Conservation (phyloP, 1,140 invertebrate species). For the Eciton burchellii region DNA sequence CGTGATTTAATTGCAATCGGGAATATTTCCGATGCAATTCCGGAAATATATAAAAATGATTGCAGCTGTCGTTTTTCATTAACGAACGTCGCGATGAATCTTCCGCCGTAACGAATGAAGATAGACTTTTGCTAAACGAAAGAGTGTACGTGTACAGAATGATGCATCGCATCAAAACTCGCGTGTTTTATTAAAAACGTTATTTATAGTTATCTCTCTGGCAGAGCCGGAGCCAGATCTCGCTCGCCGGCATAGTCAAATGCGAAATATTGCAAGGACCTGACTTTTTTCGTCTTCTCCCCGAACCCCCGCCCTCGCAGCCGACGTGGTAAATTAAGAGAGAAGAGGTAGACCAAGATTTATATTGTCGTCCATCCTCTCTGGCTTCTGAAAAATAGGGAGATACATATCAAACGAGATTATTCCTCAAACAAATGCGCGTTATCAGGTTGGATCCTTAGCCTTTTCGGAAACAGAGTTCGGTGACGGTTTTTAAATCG, state of each 20-base stretch:
- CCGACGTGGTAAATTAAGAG: slow-evolving; percentile 60
- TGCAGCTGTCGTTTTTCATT: slow-evolving; percentile 24
- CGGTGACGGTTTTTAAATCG: slow-evolving; percentile 15
- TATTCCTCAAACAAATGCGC: slow-evolving; percentile 11
- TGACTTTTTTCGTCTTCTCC: slow-evolving; percentile 7
- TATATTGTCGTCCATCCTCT: slow-evolving; percentile 49
- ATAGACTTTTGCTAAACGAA: slow-evolving; percentile 11
- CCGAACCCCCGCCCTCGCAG: background rate
- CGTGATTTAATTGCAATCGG: background rate
- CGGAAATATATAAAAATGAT: background rate
- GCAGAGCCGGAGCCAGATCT: no score
- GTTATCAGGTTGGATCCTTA: slow-evolving; percentile 15
- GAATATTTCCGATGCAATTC: background rate
- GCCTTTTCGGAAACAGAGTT: background rate
- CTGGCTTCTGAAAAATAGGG: slow-evolving; percentile 1
- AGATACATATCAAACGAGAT: background rate
- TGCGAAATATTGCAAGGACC: slow-evolving; percentile 56
- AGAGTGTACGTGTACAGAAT: slow-evolving; percentile 21
- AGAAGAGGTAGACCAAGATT: slow-evolving; percentile 54
- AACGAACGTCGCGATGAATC: slow-evolving; percentile 34
- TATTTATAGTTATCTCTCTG: slow-evolving; percentile 2
- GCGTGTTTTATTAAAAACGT: slow-evolving; percentile 26
- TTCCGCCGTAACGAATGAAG: slow-evolving; percentile 30
- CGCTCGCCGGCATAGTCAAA: slow-evolving; percentile 39
- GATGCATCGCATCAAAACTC: slow-evolving; percentile 29